Conservation (phyloP, 2,113 vertebrate genomes). For the Naja naja region DNA sequence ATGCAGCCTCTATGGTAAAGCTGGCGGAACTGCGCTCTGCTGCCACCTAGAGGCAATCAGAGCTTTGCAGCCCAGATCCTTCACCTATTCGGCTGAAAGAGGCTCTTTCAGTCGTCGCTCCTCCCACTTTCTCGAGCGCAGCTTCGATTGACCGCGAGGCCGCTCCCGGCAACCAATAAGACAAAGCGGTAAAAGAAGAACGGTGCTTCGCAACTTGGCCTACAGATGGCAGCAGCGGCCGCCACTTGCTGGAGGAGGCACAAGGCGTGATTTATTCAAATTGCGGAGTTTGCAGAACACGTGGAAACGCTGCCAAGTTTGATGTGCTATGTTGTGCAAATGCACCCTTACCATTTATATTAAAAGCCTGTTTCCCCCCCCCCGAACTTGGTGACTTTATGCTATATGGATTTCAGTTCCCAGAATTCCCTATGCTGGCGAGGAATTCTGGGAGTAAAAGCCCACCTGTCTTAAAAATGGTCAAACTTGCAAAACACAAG, state of each 20-base stretch:
- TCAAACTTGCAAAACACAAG: neutral
- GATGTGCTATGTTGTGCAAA: neutral
- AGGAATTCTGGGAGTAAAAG: neutral
- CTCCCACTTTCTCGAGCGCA: neutral
- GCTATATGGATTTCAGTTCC: neutral
- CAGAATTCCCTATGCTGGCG: neutral
- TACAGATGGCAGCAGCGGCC: neutral
- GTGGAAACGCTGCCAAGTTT: neutral
- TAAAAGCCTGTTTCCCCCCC: neutral
- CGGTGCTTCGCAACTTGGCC: no score
- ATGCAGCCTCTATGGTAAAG: neutral
- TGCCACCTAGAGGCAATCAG: neutral
- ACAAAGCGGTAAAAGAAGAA: neutral
- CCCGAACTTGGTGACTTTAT: neutral
- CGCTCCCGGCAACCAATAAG: neutral
- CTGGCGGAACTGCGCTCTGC: neutral
- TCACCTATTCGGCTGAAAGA: neutral
- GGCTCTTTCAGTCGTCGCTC: neutral
- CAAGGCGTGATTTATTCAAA: neutral
- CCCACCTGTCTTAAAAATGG: neutral
- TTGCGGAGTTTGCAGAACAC: neutral
- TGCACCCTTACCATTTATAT: neutral
- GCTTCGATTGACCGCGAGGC: neutral
- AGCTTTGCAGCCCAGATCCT: neutral
- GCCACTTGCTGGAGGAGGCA: neutral